Percentiles rank a stretch among this genome's conserved stretches.
These are phyloP conservation scores for Caloenas nicobarica DNA, from an alignment of 2,113 vertebrate species.

Conservation along the genomic window DNA sequence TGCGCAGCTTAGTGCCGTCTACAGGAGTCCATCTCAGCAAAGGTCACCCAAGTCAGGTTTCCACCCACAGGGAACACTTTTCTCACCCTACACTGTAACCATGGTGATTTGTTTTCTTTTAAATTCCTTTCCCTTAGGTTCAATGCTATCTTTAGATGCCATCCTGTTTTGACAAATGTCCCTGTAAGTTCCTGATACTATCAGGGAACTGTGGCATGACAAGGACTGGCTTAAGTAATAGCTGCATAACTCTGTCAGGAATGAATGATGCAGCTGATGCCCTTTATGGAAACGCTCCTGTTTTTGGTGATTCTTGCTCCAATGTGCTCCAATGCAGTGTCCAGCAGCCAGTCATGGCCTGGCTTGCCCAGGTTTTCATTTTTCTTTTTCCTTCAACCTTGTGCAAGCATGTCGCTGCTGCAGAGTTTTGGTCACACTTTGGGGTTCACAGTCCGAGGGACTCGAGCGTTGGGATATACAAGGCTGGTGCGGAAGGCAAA, in stretches of 20 bases:
- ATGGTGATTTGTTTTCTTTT: conserved; percentile 60
- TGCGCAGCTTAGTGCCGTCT: background rate
- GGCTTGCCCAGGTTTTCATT: background rate
- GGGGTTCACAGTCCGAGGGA: background rate
- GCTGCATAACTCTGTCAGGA: conserved; percentile 19
- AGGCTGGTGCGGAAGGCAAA: background rate
- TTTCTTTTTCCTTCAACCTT: background rate
- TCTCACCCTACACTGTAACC: conserved; percentile 32
- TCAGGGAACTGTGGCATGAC: conserved; percentile 33
- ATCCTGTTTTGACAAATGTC: conserved; percentile 64
- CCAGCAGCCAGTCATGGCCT: background rate
- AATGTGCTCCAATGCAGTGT: accelerated
- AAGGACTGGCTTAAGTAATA: conserved; percentile 40
- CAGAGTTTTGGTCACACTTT: background rate
- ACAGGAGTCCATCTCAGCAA: background rate
- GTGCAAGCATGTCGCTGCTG: accelerated
- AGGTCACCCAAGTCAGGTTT: conserved; percentile 21
- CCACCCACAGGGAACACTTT: background rate
- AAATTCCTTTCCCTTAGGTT: conserved; percentile 61
- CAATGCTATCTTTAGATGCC: conserved; percentile 64
- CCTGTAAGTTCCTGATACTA: conserved; percentile 19
- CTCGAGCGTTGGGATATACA: background rate
- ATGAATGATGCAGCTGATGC: background rate
- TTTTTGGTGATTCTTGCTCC: background rate
- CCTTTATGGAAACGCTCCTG: conserved; percentile 23